Percentiles rank a stretch among this genome's conserved stretches.
phyloP scores from a whole-genome alignment of 2,113 vertebrate genomes.

The Rhinolophus ferrumequinum region DNA sequence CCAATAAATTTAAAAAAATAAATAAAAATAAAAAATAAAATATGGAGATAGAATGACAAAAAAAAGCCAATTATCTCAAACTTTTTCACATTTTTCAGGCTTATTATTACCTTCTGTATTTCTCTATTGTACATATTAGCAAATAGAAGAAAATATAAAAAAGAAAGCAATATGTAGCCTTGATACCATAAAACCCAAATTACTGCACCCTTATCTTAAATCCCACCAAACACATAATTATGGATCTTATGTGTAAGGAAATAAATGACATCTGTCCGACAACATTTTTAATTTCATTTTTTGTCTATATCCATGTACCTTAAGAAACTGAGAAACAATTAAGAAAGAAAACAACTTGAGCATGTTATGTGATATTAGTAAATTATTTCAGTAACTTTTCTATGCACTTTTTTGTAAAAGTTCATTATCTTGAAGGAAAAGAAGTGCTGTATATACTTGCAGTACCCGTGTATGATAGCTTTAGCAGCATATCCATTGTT shows the following conservation, averaged over 20 bases:
- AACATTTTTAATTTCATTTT: not conserved
- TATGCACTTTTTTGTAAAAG: not conserved
- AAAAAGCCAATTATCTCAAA: too few species aligned
- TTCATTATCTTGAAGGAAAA: not conserved
- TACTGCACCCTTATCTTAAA: not conserved
- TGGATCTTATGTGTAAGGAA: not conserved
- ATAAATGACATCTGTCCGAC: not conserved
- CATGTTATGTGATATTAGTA: not conserved
- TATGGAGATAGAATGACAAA: too few species aligned
- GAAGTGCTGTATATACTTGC: not conserved
- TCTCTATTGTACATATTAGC: not conserved
- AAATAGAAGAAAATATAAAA: not conserved
- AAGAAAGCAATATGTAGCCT: not conserved
- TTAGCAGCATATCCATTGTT: not conserved
- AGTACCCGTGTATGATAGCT: not conserved
- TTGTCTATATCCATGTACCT: not conserved
- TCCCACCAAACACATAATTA: not conserved
- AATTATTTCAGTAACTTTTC: conserved; percentile 42
- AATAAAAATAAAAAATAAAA: too few species aligned
- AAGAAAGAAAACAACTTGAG: not conserved
- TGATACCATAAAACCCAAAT: not conserved
- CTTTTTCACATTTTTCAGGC: not conserved
- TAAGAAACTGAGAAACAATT: not conserved
- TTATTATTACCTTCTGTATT: not conserved
- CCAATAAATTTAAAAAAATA: too few species aligned